These are phyloP conservation scores for Drosophila sp. DNA, from an alignment of 1,140 invertebrate genomes.

Conservation along the genomic window DNA sequence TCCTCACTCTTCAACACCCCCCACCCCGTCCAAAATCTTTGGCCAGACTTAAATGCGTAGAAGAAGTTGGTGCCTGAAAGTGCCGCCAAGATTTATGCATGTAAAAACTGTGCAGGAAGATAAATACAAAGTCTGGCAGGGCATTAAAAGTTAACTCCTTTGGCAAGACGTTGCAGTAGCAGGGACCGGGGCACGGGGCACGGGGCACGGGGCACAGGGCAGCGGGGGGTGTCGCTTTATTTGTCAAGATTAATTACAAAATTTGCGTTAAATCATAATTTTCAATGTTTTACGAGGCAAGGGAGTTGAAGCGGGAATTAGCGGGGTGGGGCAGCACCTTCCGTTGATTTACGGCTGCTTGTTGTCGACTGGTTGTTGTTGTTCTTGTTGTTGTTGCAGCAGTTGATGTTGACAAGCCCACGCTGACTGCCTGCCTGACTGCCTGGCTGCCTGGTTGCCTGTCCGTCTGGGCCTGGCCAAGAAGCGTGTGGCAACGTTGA, in stretches of 20 bases:
- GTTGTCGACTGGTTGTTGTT: constrained; percentile 36
- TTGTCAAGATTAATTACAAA: constrained; percentile 83
- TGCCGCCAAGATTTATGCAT: constrained; percentile 76
- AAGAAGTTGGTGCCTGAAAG: constrained; percentile 49
- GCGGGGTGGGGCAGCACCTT: constrained; percentile 32
- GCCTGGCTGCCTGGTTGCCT: too few relatives aligned
- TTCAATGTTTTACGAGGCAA: constrained; percentile 70
- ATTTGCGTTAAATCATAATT: constrained; percentile 82
- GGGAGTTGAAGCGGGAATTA: not conserved
- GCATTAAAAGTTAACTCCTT: constrained; percentile 45
- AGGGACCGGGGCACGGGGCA: not conserved
- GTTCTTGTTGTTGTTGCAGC: constrained; percentile 15
- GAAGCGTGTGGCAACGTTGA: constrained; percentile 37
- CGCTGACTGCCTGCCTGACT: constrained; percentile 56
- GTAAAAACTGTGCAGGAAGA: constrained; percentile 57
- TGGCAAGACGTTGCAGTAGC: not conserved
- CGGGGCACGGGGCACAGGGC: not conserved
- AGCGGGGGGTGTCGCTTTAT: constrained; percentile 60
- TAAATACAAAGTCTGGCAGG: constrained; percentile 58
- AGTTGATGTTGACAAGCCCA: constrained; percentile 67
- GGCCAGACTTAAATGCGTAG: constrained; percentile 15
- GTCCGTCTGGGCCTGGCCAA: constrained; percentile 49
- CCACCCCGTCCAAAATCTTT: not conserved
- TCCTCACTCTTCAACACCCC: not conserved
- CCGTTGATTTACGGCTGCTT: constrained; percentile 68